Evolutionary conservation across 2,113 vertebrate genomes (phyloP).

Genomic region (Odocoileus hemionus): DNA sequence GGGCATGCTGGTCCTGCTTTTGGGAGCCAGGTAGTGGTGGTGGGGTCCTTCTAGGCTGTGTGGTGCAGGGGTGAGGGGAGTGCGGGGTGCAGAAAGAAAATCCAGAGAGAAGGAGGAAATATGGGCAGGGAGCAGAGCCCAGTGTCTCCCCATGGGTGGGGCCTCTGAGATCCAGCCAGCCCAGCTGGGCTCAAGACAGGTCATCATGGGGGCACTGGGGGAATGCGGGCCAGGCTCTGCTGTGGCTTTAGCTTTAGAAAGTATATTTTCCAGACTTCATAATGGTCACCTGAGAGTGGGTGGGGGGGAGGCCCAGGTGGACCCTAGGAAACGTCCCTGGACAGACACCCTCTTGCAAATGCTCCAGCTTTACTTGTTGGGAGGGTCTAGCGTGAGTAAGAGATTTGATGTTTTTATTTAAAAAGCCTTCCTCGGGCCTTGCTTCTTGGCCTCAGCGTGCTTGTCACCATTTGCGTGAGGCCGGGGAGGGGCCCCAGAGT

Average conservation of each 20-base stretch:
- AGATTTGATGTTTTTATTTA: fast-evolving
- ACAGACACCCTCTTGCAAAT: fast-evolving
- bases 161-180: not conserved
- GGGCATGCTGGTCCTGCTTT: not conserved
- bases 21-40: not conserved
- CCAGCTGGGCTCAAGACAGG: fast-evolving
- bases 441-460: fast-evolving
- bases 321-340: fast-evolving
- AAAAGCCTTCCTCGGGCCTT: too few species aligned
- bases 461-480: fast-evolving
- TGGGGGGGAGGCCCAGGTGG: fast-evolving
- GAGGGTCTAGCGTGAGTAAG: not conserved
- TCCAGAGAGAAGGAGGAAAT: not conserved
- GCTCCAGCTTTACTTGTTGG: fast-evolving
- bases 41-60: not conserved
- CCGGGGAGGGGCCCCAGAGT: fast-evolving
- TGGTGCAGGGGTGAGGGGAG: not conserved
- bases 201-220: fast-evolving
- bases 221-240: fast-evolving
- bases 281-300: fast-evolving
- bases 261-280: not conserved
- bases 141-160: not conserved
- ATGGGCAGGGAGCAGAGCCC: not conserved
- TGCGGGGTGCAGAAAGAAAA: not conserved
- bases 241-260: not conserved